Evolutionary conservation across 2,113 vertebrate species (phyloP).

Genomic region (Gambusia holbrooki): DNA sequence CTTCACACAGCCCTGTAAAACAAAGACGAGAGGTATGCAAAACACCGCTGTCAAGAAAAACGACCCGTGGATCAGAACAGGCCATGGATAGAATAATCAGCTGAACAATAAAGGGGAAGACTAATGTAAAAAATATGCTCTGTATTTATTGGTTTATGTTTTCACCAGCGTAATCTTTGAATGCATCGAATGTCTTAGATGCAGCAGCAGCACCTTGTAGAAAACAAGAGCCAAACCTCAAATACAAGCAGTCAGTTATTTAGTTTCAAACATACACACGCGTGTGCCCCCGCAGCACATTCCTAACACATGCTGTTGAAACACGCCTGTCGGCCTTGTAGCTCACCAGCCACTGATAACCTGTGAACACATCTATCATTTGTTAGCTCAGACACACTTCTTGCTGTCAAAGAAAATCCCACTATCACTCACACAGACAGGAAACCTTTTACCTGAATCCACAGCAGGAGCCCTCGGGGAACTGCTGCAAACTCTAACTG

Average conservation of each 20-base stretch:
- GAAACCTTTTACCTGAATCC: conserved; percentile 1
- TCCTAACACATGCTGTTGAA: conserved; percentile 74
- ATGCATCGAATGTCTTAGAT: neutral
- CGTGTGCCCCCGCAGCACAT: conserved; percentile 76
- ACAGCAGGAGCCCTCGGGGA: neutral
- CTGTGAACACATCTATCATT: conserved; percentile 34
- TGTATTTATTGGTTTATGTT: neutral
- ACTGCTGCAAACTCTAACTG: conserved; percentile 2
- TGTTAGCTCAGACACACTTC: conserved; percentile 29
- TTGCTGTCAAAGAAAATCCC: conserved; percentile 24
- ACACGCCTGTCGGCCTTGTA: conserved; percentile 64
- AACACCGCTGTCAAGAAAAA: neutral
- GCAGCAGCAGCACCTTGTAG: conserved; percentile 4
- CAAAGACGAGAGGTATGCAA: neutral
- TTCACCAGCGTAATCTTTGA: neutral
- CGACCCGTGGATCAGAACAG: neutral
- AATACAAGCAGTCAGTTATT: conserved; percentile 41
- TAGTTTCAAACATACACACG: conserved; percentile 36
- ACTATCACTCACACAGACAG: conserved; percentile 22
- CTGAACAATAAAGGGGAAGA: neutral
- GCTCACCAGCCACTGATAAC: conserved; percentile 58
- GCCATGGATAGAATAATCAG: neutral
- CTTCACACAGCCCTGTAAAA: conserved; percentile 53
- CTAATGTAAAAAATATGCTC: neutral
- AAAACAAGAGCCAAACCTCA: neutral